Evolutionary conservation across 2,888 invertebrate species (phyloP).

Genomic region (Amphipoea oculea): DNA sequence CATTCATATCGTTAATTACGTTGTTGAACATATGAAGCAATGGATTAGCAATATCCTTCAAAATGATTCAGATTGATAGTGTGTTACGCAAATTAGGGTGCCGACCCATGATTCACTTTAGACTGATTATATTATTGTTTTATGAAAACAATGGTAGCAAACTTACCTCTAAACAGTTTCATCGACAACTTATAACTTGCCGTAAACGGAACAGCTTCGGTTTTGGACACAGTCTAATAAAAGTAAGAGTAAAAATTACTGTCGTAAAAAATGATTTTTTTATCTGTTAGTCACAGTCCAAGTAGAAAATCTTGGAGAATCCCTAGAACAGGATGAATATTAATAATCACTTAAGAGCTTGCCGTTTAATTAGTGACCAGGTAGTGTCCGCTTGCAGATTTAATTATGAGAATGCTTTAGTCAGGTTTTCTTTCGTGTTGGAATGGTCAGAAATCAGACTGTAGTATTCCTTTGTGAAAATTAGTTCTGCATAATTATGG

Average conservation of each 20-base stretch:
- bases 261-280: neutral
- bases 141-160: neutral
- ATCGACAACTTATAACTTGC: neutral
- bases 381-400: neutral
- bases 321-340: neutral
- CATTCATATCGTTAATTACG: no score
- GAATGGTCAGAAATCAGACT: neutral
- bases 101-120: neutral
- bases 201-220: no score
- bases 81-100: no score
- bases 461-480: neutral
- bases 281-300: neutral
- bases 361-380: neutral
- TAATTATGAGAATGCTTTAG: neutral
- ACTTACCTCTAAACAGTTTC: neutral
- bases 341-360: conserved; percentile 2
- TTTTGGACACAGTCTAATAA: neutral
- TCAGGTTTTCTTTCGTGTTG: neutral
- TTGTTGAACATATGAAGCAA: no score
- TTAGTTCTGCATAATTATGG: neutral
- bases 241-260: neutral
- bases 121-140: neutral
- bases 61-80: no score
- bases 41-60: no score
- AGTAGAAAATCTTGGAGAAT: neutral